Evolutionary conservation across 2,888 invertebrate genomes (phyloP), one percentile per base, ranked within the genome.

Genomic region (Drosophila tanythrix): DNA sequence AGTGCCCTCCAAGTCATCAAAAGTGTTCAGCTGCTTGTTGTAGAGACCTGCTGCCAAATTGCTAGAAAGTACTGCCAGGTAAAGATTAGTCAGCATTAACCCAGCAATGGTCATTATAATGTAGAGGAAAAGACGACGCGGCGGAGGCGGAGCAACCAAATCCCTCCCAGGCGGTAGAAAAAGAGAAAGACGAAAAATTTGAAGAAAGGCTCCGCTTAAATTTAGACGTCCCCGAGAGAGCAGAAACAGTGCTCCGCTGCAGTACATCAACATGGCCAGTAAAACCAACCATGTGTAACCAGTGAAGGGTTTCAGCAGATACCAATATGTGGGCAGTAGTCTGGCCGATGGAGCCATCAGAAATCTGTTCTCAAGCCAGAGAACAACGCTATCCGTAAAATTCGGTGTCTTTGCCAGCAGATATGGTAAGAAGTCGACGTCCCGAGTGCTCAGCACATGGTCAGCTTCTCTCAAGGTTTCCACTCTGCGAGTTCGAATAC

Each of bases 21-120:
- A 80, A 5, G 60, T 71, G 38, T 76, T 70, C 6, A 90, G 60
- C 33, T 87, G 79, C 21, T 57, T 76, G 33, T 83, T 85, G 48
- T 82, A 88, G 5, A 90, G 73, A 1, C 81, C 83, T 1, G 86
- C 76, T 1, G 89, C 81, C 35, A 78, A 58, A 65, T 83, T 83
- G 56, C 82, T 89, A 1, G 84, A 83, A 0, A 90, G 67, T 57
- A 81, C 71, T 0, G 85, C 83, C 56, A 78, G 57, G 35, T 90
- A 88, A 1, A 86, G 63, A 61, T 84, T 89, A 18, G 85, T 87
- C 0, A 90, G 35, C n/a, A 87, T 62, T 4, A 90, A 75, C 0
- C 90, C 86, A 2, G 68, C 21, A 13, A 80, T 27, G 1, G 81
- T 74, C 38, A 88, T 61, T 7, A 86, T 53, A 0, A 75, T 3